Evolutionary conservation across 2,797 vertebrate genomes (phyloP).

Genomic region (Pteropus rufus): DNA sequence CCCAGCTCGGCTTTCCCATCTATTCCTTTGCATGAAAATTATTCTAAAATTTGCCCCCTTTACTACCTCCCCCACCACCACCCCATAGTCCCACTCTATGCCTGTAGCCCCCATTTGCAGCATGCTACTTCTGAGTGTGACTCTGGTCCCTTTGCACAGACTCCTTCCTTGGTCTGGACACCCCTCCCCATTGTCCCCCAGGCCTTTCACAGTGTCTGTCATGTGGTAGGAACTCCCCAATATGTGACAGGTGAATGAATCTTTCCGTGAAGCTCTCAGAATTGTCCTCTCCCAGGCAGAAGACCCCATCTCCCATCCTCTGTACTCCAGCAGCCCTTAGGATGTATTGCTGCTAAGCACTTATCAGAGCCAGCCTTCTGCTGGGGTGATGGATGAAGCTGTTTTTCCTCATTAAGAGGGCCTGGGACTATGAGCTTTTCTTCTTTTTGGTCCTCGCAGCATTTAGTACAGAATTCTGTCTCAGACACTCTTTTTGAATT

Average conservation of each 20-base stretch:
- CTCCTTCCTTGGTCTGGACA: neutral
- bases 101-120: neutral
- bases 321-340: neutral
- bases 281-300: accelerated
- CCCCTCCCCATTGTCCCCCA: neutral
- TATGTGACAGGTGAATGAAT: neutral
- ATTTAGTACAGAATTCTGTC: neutral
- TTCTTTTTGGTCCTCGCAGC: neutral
- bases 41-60: neutral
- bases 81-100: neutral
- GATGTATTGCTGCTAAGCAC: neutral
- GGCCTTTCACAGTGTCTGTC: neutral
- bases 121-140: neutral
- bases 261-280: neutral
- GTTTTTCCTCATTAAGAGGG: neutral
- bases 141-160: accelerated
- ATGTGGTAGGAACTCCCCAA: neutral
- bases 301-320: neutral
- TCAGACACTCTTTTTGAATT: neutral
- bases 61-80: neutral
- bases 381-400: neutral
- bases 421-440: neutral
- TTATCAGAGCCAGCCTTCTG: neutral
- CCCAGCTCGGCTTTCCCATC: neutral
- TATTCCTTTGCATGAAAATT: neutral